Evolutionary conservation across 2,113 vertebrate species (phyloP).

Genomic region (Phaethon lepturus): DNA sequence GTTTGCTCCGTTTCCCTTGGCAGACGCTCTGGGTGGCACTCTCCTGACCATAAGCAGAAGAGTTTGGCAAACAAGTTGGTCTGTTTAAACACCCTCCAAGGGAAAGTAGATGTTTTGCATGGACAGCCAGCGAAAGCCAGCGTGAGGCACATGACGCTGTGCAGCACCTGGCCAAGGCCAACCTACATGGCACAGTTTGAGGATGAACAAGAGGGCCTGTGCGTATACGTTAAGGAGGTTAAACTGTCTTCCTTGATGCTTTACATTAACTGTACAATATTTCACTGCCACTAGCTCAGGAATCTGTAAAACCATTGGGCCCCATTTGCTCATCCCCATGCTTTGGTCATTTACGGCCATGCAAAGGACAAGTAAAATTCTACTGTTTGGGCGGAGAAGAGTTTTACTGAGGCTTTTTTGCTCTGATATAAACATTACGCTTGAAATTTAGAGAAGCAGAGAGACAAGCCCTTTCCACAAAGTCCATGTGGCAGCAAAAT

Average conservation of each 20-base stretch:
- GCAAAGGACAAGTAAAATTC: not conserved
- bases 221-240: not conserved
- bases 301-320: not conserved
- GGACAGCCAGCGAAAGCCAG: not conserved
- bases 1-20: not conserved
- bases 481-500: not conserved
- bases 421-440: not conserved
- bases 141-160: not conserved
- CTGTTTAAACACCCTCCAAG: not conserved
- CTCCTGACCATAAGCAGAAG: not conserved
- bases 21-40: not conserved
- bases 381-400: not conserved
- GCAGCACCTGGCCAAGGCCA: not conserved
- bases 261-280: not conserved
- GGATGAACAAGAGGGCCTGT: constrained; percentile 32
- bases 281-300: not conserved
- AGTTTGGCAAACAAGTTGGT: not conserved
- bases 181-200: not conserved
- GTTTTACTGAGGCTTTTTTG: not conserved
- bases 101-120: not conserved
- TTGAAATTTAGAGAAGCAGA: not conserved
- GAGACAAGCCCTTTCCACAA: not conserved
- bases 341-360: not conserved
- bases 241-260: constrained; percentile 1
- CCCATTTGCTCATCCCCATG: accelerated